Conservation (phyloP, 2,797 vertebrate species). For the Pipistrellus pygmaeus region DNA sequence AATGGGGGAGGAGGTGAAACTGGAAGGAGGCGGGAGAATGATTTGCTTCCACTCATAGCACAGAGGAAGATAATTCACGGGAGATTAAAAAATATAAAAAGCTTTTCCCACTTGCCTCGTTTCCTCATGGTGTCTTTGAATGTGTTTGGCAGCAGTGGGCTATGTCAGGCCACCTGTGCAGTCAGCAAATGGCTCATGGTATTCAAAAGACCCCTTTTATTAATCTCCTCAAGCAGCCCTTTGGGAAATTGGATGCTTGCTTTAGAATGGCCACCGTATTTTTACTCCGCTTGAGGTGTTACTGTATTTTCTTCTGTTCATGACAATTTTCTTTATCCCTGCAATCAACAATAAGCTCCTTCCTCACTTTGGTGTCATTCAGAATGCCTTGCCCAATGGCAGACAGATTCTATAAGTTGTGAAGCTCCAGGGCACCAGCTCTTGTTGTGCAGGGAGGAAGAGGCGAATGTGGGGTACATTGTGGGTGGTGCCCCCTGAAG, state of each 20-base stretch:
- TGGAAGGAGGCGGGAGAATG: conserved; percentile 20
- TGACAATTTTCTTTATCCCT: conserved; percentile 28
- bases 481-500: not conserved
- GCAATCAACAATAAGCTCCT: not conserved
- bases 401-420: not conserved
- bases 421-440: not conserved
- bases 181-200: conserved; percentile 64
- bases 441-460: not conserved
- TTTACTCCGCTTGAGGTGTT: conserved; percentile 54
- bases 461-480: not conserved
- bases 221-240: conserved; percentile 66
- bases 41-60: conserved; percentile 57
- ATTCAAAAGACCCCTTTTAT: conserved; percentile 66
- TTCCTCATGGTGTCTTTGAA: conserved; percentile 30
- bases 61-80: conserved; percentile 62
- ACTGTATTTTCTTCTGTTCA: conserved; percentile 40
- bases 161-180: conserved; percentile 43
- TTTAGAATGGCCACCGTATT: conserved; percentile 44
- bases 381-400: not conserved
- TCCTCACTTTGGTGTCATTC: not conserved
- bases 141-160: conserved; percentile 31
- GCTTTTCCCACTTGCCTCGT: not conserved
- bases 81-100: conserved; percentile 73
- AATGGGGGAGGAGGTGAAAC: conserved; percentile 61
- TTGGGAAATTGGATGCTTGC: conserved; percentile 51